Base-by-base conservation (phyloP, 1,140 invertebrate genomes). In the Formica exsecta region DNA sequence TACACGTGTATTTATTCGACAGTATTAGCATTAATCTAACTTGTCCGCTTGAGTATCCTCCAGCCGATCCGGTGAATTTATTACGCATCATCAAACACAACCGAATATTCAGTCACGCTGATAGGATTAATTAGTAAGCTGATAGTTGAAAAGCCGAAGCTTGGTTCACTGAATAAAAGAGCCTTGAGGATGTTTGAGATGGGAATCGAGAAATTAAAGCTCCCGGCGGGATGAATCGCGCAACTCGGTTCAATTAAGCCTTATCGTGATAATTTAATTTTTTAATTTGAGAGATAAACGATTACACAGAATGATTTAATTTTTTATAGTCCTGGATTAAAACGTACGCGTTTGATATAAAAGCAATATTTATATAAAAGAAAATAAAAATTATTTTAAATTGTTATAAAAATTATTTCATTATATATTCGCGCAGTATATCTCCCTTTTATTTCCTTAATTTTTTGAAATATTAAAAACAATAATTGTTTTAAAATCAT, bases 51-150 rank as follows among this genome's bases (percentile, higher is more conserved):
- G 32, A 36, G 51, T 19, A 32, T 59, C 16, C 68, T 73, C 25
- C 2, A 36, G 13, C 13, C 54, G 32, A 11, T 41, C 22, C 36
- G 36, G 11, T 83, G 79, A 74, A 73, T 73, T 74, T 38, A 83
- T 83, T 29, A 25, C 68, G 38, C 57, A 36, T 48, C 79, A 29
- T 61, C 54, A 54, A 61, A 74, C 68, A 48, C 51, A 48, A n/a
- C 16, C 36, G 79, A 36, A 83, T 74, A 38, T 73, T 74, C 68
- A 70, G 38, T 48, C 68, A 9, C 13, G 25, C 68, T 61, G 57
- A 81, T 38, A 54, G 68, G 38, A 83, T 83, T 83, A 83, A 83
- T 83, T 83, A 74, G 68, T 19, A 57, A 44, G 38, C 38, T 54
- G 61, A 83, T 73, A 73, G 38, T 44, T 83, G 54, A 83, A 73